A percentile compares a stretch with the other conserved stretches of the same genome.
phyloP scores from a whole-genome alignment of 2,113 vertebrate species.

The Lepus europaeus region DNA sequence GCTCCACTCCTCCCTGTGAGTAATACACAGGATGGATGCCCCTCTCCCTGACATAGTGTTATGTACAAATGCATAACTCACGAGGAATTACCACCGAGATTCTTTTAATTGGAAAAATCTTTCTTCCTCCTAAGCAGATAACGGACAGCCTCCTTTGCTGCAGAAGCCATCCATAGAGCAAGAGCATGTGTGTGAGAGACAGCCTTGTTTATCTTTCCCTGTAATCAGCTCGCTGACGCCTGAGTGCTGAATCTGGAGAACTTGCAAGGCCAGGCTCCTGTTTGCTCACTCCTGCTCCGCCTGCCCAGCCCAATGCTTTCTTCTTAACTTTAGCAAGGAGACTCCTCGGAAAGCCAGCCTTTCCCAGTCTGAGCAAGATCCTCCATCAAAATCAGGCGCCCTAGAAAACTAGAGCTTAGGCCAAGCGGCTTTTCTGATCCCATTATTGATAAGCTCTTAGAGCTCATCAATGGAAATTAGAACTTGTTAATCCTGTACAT shows the following conservation, averaged over 20 bases:
- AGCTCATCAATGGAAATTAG: conserved; percentile 84
- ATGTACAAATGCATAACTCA: conserved; percentile 71
- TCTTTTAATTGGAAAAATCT: conserved; percentile 83
- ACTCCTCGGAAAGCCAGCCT: conserved; percentile 61
- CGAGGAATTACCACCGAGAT: conserved; percentile 70
- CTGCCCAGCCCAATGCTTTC: neutral
- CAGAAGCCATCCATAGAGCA: conserved; percentile 80
- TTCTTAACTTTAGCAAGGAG: conserved; percentile 52
- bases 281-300: conserved; percentile 1
- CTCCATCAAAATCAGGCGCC: conserved; percentile 78
- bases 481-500: conserved; percentile 81
- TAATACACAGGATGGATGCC: conserved; percentile 70
- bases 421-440: conserved; percentile 80
- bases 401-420: conserved; percentile 80
- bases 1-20: conserved; percentile 45
- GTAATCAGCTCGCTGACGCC: conserved; percentile 85
- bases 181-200: conserved; percentile 83
- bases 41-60: conserved; percentile 60
- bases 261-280: neutral
- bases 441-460: conserved; percentile 83
- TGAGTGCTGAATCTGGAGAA: conserved; percentile 80
- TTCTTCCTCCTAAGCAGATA: conserved; percentile 81
- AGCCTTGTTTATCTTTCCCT: conserved; percentile 84
- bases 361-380: conserved; percentile 72
- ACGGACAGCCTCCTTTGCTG: conserved; percentile 49